These are phyloP conservation scores for Sebastolobus alascanus DNA, from an alignment of 2,797 vertebrate species.

Conservation along the genomic window DNA sequence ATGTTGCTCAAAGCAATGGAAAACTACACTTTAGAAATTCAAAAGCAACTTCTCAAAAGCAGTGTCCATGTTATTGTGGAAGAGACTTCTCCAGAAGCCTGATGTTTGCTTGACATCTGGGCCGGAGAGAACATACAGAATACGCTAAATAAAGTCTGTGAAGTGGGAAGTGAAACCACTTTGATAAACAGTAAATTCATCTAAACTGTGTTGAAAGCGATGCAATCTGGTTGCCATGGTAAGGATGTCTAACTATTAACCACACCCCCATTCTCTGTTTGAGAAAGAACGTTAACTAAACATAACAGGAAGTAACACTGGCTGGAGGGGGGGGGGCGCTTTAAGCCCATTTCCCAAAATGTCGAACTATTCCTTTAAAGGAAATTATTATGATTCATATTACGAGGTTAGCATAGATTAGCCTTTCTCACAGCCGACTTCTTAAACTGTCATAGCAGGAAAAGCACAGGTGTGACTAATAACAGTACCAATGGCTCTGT, in stretches of 20 bases:
- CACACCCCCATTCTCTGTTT: too few species aligned
- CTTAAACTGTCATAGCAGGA: constrained; percentile 8
- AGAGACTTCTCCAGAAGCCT: not conserved
- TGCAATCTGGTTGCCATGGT: too few species aligned
- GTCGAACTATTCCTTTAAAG: not conserved
- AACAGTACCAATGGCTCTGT: not conserved
- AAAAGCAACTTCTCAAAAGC: not conserved
- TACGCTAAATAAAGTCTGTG: too few species aligned
- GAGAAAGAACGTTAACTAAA: too few species aligned
- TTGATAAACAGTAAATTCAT: too few species aligned
- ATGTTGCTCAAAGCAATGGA: not conserved
- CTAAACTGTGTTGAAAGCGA: too few species aligned
- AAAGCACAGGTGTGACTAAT: constrained; percentile 10
- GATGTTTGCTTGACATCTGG: not conserved
- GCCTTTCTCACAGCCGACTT: not conserved
- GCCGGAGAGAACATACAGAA: too few species aligned
- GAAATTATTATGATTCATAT: not conserved
- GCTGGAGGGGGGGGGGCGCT: too few species aligned
- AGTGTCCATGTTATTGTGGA: not conserved
- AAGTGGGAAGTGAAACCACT: too few species aligned
- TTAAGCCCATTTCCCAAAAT: not conserved
- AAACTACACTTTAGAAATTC: constrained; percentile 5
- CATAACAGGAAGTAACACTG: too few species aligned
- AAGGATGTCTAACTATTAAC: too few species aligned
- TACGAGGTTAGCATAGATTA: not conserved